Base-by-base conservation (phyloP, 2,888 invertebrate genomes). In the Brassicogethes aeneus region DNA sequence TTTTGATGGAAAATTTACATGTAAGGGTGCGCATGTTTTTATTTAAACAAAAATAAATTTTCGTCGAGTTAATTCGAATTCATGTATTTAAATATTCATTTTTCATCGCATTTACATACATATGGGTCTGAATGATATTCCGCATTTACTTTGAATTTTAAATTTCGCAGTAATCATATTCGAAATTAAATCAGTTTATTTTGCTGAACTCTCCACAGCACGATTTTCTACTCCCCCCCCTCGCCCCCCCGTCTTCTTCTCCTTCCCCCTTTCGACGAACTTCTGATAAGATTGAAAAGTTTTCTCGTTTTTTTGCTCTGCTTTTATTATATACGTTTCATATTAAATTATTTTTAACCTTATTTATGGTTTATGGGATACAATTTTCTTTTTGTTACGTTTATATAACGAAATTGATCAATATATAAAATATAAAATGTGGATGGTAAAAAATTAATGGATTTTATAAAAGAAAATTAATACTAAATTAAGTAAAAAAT, bases 181-280 rank as follows among this genome's bases (percentile, higher is more conserved):
- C 66, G 59, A 60, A 68, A 69, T 66, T 66, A 66, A 68, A 68
- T 69, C 68, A 69, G 66, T 65, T 65, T 64, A 62, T 66, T 65
- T 62, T 64, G 56, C 23, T 23, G 32, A 32, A 32, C 17, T 35
- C 55, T 53, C 50, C 44, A 41, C 51, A 45, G 56, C 58, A 59
- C 62, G 57, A 63, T 62, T 61, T 58, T 48, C 50, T 47, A 51
- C 23, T 5, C 23, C 10, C 23, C n/a, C 23, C 23, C 5, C 23
- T 23, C 23, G 5, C 23, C 23, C 23, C 10, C 23, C 23, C 10
- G 23, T 23, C 10, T 23, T 10, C 10, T 10, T 23, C 23, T 23
- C 10, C 23, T 10, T 10, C 10, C 23, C 10, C 23, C 23, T 23
- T 23, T 5, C 10, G 23, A 5, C 50, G 47, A 63, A 62, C 59